Evolutionary conservation across 2,888 invertebrate species (phyloP), one percentile per base, ranked within the genome.

Genomic region (Macrosiphum euphorbiae): DNA sequence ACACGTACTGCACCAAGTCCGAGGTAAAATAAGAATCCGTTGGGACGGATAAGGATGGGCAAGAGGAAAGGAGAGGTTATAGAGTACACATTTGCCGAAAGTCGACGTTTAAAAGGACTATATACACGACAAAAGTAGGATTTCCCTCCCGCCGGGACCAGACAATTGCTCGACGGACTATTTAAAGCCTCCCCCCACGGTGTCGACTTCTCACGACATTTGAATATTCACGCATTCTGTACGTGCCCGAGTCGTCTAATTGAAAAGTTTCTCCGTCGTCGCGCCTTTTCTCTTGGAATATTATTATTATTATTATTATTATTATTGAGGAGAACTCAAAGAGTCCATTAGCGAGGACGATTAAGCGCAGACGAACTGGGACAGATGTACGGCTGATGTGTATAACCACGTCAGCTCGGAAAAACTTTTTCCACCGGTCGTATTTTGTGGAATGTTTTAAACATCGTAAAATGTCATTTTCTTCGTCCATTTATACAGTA

Each of bases 261-360:
- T 94, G 93, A 94, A 94, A 94, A 90, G 55, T 93, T 94, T 84
- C 84, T 84, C 89, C 61, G 41, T 52, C 86, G 24, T 44, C 88
- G 88, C 78, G 88, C 28, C 92, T 88, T 88, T 89, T 86, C 90
- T 67, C 85, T 28, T 50, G 1, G 55, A 88, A 84, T 61, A 92
- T 52, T 92, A 92, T 84, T 44, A 92, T 47, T 58, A 58, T 47
- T 91, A 58, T 86, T 89, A 92, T 93, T 89, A 89, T 88, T 93
- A 84, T 85, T 93, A 47, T 88, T 67, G 41, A 13, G n/a, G 58
- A 61, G 16, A 50, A 61, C 35, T 26, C 50, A 28, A 41, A 35
- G 93, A 61, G 89, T 90, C 93, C 93, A 93, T 93, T 93, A 93
- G 93, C 35, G 7, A 89, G 52, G 85, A 26, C 93, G 90, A 90